Evolutionary conservation across 1,140 invertebrate species (phyloP), one percentile per base, ranked within the genome.

Genomic region (Adelges cooleyi): DNA sequence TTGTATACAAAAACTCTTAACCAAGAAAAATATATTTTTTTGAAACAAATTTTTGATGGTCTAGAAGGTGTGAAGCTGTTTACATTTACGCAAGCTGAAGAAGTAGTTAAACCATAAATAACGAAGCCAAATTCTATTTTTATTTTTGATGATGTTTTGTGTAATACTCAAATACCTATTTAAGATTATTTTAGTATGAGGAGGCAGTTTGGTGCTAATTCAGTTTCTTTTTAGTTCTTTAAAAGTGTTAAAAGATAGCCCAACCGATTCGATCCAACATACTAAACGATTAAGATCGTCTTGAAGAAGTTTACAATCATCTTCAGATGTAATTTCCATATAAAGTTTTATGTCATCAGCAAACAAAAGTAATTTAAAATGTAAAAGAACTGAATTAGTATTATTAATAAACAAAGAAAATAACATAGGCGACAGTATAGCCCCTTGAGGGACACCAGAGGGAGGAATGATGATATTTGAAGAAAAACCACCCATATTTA

Each of bases 21-120:
- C 66, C 69, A 70, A 50, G 52, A 50, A 33, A 70, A 70, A 59
- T 70, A 70, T 52, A 18, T 56, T 54, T 69, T 69, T 53, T 62
- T 70, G 17, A 46, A 62, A 52, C 25, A 69, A 27, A 13, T 70
- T 40, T 54, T 70, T 17, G 17, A 68, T 48, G 23, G 27, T 18
- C 36, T 67, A 11, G 11, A 56, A 29, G 62, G 42, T 23, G 33
- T 66, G 9, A 42, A 52, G 13, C 67, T 66, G 44, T 66, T 49
- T 27, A 46, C 53, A 20, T 69, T 66, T 20, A 50, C 18, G n/a
- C 56, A 69, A 2, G 15, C 40, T 33, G 11, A 6, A 33, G 29
- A n/a, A n/a, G n/a, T n/a, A n/a, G n/a, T n/a, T n/a, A n/a, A n/a
- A n/a, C n/a, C n/a, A n/a, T n/a, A n/a, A n/a, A n/a, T n/a, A n/a